Conservation (phyloP, 1,140 invertebrate genomes). For the Dinothrombium tinctorium region DNA sequence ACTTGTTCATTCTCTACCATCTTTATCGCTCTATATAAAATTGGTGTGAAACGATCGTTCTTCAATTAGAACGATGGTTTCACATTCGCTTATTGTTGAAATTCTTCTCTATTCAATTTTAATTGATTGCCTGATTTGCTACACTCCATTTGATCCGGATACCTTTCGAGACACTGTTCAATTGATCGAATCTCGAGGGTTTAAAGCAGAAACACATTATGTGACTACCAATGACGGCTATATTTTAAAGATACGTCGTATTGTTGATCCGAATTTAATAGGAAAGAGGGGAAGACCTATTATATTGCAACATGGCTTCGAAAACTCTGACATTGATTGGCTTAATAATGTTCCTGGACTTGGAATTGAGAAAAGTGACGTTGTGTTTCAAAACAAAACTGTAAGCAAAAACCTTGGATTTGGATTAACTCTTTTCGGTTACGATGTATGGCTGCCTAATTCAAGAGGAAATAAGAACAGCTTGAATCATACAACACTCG, state of each 20-base stretch:
- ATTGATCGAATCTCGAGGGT: conserved; percentile 10
- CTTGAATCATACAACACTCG: conserved; percentile 15
- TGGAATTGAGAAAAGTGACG: too few species aligned
- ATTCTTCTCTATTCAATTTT: too few species aligned
- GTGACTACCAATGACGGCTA: conserved; percentile 9
- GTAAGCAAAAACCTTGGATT: not conserved
- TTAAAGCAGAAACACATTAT: conserved; percentile 9
- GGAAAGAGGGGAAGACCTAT: conserved; percentile 21
- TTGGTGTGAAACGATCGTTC: too few species aligned
- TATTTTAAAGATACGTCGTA: conserved; percentile 5
- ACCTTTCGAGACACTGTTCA: not conserved
- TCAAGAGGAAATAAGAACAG: conserved; percentile 18
- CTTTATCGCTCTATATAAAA: too few species aligned
- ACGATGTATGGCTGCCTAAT: conserved; percentile 22
- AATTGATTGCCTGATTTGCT: too few species aligned
- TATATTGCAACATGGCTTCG: conserved; percentile 43
- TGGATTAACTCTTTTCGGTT: conserved; percentile 11
- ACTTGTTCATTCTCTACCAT: too few species aligned
- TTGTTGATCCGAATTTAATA: conserved; percentile 7
- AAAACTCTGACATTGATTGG: conserved; percentile 32
- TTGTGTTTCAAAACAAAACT: not conserved
- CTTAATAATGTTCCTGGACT: not conserved
- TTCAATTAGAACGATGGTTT: too few species aligned
- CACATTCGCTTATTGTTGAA: too few species aligned
- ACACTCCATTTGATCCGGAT: too few species aligned